These are phyloP conservation scores for Lagorchestes hirsutus DNA, from an alignment of 2,797 vertebrate genomes.

Conservation along the genomic window DNA sequence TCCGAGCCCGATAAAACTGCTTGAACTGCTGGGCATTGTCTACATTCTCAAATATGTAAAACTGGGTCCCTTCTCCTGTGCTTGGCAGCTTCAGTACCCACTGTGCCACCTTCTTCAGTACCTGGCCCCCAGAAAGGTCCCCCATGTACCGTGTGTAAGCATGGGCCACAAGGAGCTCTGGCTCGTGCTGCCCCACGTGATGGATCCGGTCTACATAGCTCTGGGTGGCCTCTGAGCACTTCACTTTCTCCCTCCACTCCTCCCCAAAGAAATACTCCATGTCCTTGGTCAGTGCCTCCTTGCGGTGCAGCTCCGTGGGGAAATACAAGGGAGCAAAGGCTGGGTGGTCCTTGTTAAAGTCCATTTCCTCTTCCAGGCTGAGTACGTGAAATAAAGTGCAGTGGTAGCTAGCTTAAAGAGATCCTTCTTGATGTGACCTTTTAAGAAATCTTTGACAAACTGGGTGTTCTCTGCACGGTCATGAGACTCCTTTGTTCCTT, in stretches of 20 bases:
- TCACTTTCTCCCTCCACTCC: conserved; percentile 90
- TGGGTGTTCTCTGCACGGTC: conserved; percentile 95
- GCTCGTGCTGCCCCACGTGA: conserved; percentile 90
- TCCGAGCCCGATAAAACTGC: conserved; percentile 95
- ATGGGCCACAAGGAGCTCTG: conserved; percentile 94
- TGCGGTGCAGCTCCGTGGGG: conserved; percentile 93
- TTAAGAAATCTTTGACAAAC: conserved; percentile 98
- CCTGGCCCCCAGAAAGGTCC: conserved; percentile 97
- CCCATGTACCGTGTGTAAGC: conserved; percentile 99
- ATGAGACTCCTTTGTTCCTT: conserved; percentile 96
- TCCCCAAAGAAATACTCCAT: conserved; percentile 94
- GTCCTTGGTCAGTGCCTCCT: conserved; percentile 90
- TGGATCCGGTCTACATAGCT: conserved; percentile 94
- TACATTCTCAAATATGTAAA: conserved; percentile 94
- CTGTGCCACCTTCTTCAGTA: conserved; percentile 97
- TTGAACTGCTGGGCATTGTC: conserved; percentile 95
- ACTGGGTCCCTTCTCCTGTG: conserved; percentile 94
- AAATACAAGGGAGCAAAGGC: conserved; percentile 95
- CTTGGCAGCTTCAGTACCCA: conserved; percentile 94
- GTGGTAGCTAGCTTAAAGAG: conserved; percentile 96
- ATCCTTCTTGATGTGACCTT: conserved; percentile 93
- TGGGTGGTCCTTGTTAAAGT: conserved; percentile 93
- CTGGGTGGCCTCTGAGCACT: conserved; percentile 91
- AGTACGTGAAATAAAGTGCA: conserved; percentile 96
- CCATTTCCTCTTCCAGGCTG: conserved; percentile 97